phyloP scores from a whole-genome alignment of 2,888 invertebrate species.

The Catocala fraxini region DNA sequence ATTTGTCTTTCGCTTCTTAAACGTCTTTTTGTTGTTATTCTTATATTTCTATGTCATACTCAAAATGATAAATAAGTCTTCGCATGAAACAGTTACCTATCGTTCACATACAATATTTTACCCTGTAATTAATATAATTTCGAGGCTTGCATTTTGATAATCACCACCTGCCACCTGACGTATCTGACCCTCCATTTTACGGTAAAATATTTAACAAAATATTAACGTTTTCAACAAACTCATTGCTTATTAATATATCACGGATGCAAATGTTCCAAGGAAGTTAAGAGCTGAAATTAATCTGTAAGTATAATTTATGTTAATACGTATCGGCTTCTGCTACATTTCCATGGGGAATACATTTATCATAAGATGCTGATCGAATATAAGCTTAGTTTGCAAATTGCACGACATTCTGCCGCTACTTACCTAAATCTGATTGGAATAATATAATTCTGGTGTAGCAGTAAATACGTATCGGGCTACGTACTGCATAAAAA shows the following conservation, averaged over 20 bases:
- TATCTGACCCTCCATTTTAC: conserved; percentile 20
- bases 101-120: background rate
- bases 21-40: too few relatives aligned
- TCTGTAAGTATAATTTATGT: conserved; percentile 81
- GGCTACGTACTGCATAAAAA: background rate
- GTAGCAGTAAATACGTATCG: conserved; percentile 44
- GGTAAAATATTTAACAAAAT: conserved; percentile 38
- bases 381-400: conserved; percentile 69
- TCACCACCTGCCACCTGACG: conserved; percentile 37
- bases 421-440: conserved; percentile 61
- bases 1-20: too few relatives aligned
- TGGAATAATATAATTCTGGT: conserved; percentile 61
- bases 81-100: background rate
- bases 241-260: conserved; percentile 51
- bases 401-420: conserved; percentile 61
- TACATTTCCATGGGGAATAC: conserved; percentile 68
- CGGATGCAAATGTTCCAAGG: conserved; percentile 41
- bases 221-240: conserved; percentile 34
- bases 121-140: conserved; percentile 14
- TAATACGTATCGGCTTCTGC: conserved; percentile 69
- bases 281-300: conserved; percentile 61
- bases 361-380: conserved; percentile 77
- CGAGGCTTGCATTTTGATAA: conserved; percentile 24
- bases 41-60: too few relatives aligned
- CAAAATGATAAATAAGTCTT: background rate